Conservation (phyloP, 2,888 invertebrate genomes). For the Kryphioiulus occultus region DNA sequence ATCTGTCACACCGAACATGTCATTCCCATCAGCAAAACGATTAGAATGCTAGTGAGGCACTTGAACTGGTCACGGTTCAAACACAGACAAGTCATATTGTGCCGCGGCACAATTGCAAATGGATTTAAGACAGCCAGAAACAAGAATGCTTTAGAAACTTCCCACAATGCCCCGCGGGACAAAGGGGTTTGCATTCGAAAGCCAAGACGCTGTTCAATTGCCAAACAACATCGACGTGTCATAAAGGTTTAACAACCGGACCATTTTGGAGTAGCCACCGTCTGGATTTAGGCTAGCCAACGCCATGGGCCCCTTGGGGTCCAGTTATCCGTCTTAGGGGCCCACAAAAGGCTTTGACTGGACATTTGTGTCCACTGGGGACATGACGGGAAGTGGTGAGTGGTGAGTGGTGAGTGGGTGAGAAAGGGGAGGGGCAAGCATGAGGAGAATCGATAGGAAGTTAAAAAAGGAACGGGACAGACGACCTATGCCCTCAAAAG, state of each 20-base stretch:
- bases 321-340: neutral
- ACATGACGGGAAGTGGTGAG: constrained; percentile 11
- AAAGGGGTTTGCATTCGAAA: neutral
- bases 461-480: neutral
- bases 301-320: neutral
- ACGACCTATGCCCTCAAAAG: no score
- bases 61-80: neutral
- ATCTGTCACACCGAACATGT: no score
- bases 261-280: neutral
- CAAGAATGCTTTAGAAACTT: neutral
- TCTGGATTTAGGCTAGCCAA: constrained; percentile 6
- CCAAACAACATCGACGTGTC: neutral
- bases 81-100: neutral
- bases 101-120: neutral
- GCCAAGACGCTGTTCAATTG: neutral
- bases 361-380: neutral
- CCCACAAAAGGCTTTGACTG: neutral
- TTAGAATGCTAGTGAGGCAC: neutral
- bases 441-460: neutral
- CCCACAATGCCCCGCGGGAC: neutral
- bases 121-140: neutral
- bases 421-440: neutral
- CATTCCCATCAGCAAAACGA: neutral
- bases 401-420: constrained; percentile 12
- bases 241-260: constrained; percentile 21